These are phyloP conservation scores for Dasypogon diadema DNA, from an alignment of 2,888 invertebrate species.

Conservation along the genomic window DNA sequence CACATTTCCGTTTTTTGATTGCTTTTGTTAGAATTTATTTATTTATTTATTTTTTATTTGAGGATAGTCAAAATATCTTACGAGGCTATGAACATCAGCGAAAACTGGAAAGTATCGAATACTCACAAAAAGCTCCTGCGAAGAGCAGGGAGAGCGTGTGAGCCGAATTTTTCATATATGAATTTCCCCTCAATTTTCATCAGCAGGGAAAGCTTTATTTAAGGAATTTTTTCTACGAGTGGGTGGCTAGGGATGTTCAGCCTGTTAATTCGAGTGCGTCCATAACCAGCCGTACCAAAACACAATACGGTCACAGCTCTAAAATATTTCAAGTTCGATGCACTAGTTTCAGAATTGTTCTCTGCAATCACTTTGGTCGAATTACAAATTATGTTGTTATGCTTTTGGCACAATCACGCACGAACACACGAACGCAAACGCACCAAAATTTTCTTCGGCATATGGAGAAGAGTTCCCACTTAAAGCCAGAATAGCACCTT, in stretches of 20 bases:
- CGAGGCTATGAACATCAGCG: constrained; percentile 7
- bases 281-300: not conserved
- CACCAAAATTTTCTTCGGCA: constrained; percentile 30
- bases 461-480: not conserved
- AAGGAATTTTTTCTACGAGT: constrained; percentile 30
- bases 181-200: constrained; percentile 40
- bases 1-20: no score
- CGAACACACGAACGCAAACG: constrained; percentile 23
- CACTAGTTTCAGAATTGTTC: not conserved
- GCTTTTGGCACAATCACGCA: not conserved
- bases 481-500: constrained; percentile 4
- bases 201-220: constrained; percentile 37
- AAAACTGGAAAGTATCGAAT: constrained; percentile 21
- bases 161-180: constrained; percentile 8
- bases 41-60: no score
- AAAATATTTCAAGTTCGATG: not conserved
- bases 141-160: not conserved
- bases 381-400: not conserved
- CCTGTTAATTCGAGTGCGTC: constrained; percentile 1
- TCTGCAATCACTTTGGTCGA: not conserved
- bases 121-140: constrained; percentile 1
- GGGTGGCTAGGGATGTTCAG: constrained; percentile 21
- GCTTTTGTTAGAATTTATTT: no score
- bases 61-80: no score
- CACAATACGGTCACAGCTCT: not conserved